These are phyloP conservation scores for Hypocryptadius cinnamomeus DNA, from an alignment of 2,113 vertebrate species.

Conservation along the genomic window DNA sequence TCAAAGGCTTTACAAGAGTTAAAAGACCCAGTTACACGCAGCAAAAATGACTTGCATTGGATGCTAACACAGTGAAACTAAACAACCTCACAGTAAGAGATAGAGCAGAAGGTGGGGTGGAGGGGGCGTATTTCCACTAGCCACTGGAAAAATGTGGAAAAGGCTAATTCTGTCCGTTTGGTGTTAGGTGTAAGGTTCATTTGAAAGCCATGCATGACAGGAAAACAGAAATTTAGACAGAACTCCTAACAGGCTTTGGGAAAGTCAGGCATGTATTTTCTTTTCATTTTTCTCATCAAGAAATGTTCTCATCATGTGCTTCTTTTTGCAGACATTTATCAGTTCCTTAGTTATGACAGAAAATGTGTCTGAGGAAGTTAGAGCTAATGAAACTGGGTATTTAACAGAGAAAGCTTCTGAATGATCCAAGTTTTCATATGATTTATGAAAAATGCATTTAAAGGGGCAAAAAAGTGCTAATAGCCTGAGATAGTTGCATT, in stretches of 20 bases:
- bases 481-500: neutral
- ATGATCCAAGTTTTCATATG: neutral
- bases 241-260: neutral
- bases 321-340: constrained; percentile 12
- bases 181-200: neutral
- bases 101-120: neutral
- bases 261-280: neutral
- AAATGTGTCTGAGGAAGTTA: neutral
- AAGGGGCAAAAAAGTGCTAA: neutral
- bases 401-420: neutral
- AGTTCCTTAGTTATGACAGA: neutral
- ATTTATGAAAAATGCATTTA: neutral
- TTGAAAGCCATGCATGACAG: neutral
- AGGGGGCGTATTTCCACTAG: neutral
- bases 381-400: neutral
- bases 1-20: constrained; percentile 55
- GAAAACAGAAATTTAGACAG: neutral
- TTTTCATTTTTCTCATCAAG: constrained; percentile 3
- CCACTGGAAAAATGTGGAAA: neutral
- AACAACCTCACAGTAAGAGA: constrained; percentile 28
- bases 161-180: neutral
- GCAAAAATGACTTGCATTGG: constrained; percentile 20
- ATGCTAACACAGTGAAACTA: constrained; percentile 14
- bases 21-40: constrained; percentile 24
- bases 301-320: neutral